phyloP scores from a whole-genome alignment of 2,888 invertebrate species.

The Ophion costatus region DNA sequence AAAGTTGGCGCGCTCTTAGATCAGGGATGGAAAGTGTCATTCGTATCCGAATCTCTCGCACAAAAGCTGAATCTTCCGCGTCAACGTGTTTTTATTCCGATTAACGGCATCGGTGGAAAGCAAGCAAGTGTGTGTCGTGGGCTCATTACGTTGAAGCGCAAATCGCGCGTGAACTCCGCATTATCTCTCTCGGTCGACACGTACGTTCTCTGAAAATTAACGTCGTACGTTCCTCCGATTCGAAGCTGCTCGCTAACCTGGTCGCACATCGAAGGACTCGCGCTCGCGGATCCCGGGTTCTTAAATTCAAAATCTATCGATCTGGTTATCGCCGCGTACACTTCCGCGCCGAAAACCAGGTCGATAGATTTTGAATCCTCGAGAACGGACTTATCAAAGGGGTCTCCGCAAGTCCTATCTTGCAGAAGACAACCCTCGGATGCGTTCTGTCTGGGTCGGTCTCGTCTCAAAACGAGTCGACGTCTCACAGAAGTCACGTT shows the following conservation, averaged over 20 bases:
- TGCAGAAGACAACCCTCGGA: conserved; percentile 26
- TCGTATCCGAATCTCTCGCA: conserved; percentile 33
- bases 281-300: conserved; percentile 55
- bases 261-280: conserved; percentile 51
- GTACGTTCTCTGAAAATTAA: conserved; percentile 33
- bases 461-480: neutral
- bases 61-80: conserved; percentile 20
- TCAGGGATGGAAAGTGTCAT: conserved; percentile 41
- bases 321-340: conserved; percentile 30
- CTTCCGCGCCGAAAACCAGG: too few relatives aligned
- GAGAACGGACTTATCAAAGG: conserved; percentile 32
- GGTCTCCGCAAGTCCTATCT: neutral
- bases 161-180: conserved; percentile 22
- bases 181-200: conserved; percentile 25
- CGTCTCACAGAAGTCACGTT: neutral
- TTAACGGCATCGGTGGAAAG: conserved; percentile 44
- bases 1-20: conserved; percentile 47
- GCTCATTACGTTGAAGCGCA: conserved; percentile 11
- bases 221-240: conserved; percentile 42
- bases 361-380: too few relatives aligned
- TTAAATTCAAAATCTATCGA: conserved; percentile 42
- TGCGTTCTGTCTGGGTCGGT: conserved; percentile 15
- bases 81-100: conserved; percentile 36
- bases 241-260: conserved; percentile 9
- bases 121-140: conserved; percentile 25